These are phyloP conservation scores for Nixonia krombeini DNA, from an alignment of 1,140 invertebrate species.

Conservation along the genomic window DNA sequence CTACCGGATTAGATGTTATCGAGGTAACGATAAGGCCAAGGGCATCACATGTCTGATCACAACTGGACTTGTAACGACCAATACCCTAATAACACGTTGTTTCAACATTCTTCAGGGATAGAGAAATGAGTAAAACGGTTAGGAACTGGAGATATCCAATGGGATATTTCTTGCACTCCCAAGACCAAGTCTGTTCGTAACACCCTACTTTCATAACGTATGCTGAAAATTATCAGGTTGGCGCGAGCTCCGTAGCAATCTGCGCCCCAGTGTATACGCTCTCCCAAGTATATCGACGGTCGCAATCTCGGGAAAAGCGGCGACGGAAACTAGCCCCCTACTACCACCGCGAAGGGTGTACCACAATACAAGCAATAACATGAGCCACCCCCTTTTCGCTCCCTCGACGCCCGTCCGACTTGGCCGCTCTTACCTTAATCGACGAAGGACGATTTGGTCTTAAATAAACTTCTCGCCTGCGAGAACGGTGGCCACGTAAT, in stretches of 20 bases:
- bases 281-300: constrained; percentile 20
- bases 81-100: too few species aligned
- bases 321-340: constrained; percentile 60
- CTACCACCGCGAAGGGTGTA: constrained; percentile 50
- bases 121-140: too few species aligned
- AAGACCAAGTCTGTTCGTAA: too few species aligned
- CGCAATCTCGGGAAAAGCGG: constrained; percentile 52
- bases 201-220: not conserved
- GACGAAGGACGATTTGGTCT: constrained; percentile 64
- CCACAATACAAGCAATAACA: constrained; percentile 70
- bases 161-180: too few species aligned
- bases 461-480: constrained; percentile 65
- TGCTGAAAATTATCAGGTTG: constrained; percentile 11
- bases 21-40: too few species aligned
- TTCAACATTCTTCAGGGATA: too few species aligned
- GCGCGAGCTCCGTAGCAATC: constrained; percentile 10
- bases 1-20: too few species aligned
- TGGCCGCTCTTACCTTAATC: constrained; percentile 59
- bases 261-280: constrained; percentile 18
- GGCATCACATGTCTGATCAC: too few species aligned
- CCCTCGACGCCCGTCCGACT: constrained; percentile 37
- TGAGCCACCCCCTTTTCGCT: constrained; percentile 50
- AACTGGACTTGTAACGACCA: too few species aligned
- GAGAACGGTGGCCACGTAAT: constrained; percentile 46
- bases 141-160: too few species aligned